A percentile compares a stretch with the other conserved stretches of the same genome.
Conservation (phyloP, 1,140 invertebrate genomes). For the Drosophila truncata region DNA sequence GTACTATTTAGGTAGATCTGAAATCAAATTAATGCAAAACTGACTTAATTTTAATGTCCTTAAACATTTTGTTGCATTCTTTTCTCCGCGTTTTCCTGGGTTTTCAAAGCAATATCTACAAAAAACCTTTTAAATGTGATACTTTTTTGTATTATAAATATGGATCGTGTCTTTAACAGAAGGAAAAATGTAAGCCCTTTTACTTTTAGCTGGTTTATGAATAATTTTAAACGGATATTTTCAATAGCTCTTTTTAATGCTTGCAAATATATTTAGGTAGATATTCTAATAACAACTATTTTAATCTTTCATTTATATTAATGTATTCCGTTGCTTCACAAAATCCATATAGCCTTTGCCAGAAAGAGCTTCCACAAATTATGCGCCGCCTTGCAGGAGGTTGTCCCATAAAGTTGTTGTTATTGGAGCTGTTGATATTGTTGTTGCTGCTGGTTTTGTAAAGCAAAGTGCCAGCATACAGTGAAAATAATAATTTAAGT, state of each 20-base stretch:
- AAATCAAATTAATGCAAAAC: neutral
- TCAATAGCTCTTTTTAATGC: neutral
- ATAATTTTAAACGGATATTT: neutral
- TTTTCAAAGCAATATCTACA: neutral
- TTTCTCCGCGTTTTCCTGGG: neutral
- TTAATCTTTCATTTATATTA: conserved; percentile 25
- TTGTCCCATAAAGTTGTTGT: conserved; percentile 25
- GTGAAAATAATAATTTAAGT: neutral
- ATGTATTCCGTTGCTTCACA: conserved; percentile 3
- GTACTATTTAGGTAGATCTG: neutral
- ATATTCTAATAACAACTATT: conserved; percentile 3
- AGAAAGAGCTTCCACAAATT: conserved; percentile 25
- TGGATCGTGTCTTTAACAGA: too few species aligned
- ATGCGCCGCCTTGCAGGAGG: conserved; percentile 55
- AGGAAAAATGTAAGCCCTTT: neutral
- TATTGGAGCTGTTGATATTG: conserved; percentile 30
- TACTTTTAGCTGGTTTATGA: neutral
- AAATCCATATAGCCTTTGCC: conserved; percentile 8
- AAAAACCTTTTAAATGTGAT: neutral
- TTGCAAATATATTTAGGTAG: neutral
- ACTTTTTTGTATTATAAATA: neutral
- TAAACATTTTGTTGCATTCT: neutral
- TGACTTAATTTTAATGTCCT: too few species aligned
- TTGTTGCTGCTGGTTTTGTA: conserved; percentile 29
- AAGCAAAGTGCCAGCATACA: conserved; percentile 33